These are phyloP conservation scores for Argyresthia albistria DNA, from an alignment of 2,888 invertebrate species.

Conservation along the genomic window DNA sequence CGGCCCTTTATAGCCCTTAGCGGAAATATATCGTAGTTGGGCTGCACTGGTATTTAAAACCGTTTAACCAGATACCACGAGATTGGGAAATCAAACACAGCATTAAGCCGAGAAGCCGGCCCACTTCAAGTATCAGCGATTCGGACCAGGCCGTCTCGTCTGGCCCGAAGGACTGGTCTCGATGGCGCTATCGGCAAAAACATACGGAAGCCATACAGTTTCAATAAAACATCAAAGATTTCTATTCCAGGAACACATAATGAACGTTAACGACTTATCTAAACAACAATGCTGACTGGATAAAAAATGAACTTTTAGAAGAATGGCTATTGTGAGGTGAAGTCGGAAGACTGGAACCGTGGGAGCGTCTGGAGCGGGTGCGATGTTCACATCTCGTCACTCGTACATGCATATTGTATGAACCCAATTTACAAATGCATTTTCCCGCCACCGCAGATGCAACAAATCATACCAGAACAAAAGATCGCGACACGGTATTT, in stretches of 20 bases:
- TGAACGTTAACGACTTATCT: constrained; percentile 45
- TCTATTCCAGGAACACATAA: constrained; percentile 55
- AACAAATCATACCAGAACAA: not conserved
- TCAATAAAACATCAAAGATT: constrained; percentile 42
- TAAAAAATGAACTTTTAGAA: constrained; percentile 41
- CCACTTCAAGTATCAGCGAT: constrained; percentile 13
- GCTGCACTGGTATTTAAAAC: no score
- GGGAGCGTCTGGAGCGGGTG: constrained; percentile 39
- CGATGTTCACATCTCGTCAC: constrained; percentile 1
- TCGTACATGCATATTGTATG: not conserved
- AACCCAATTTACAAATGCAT: not conserved
- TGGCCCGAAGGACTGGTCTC: constrained; percentile 29
- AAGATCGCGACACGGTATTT: no score
- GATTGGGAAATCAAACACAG: no score
- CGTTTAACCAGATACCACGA: no score
- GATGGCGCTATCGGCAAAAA: constrained; percentile 33
- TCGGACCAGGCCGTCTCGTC: constrained; percentile 32
- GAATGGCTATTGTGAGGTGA: constrained; percentile 54
- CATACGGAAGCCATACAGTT: constrained; percentile 46
- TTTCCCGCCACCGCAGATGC: not conserved
- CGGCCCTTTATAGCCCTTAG: no score
- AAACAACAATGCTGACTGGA: constrained; percentile 38
- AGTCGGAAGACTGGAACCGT: constrained; percentile 52
- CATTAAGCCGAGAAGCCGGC: no score
- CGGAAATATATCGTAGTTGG: no score